phyloP scores from a whole-genome alignment of 2,113 vertebrate species.

The Psammodynastes pulverulentus region DNA sequence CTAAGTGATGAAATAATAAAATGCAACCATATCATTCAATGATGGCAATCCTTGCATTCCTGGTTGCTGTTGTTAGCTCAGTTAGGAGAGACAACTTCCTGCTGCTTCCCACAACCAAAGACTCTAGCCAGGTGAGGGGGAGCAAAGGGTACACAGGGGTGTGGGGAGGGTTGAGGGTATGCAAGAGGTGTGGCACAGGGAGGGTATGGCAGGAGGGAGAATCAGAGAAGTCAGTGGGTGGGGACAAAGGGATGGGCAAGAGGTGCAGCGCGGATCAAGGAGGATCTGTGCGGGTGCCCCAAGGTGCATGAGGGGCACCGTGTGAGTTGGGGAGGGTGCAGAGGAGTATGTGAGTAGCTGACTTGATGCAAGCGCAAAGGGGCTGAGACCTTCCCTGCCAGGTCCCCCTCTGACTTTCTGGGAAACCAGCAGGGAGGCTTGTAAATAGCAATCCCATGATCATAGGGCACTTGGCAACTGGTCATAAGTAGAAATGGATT shows the following conservation, averaged over 20 bases:
- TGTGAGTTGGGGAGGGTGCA: not conserved
- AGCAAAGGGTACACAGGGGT: not conserved
- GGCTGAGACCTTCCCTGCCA: not conserved
- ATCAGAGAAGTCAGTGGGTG: not conserved
- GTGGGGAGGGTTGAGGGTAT: not conserved
- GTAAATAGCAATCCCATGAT: not conserved
- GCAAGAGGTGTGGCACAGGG: not conserved
- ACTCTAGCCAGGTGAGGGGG: not conserved
- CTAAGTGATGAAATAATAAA: not conserved
- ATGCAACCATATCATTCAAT: not conserved
- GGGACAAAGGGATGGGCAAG: not conserved
- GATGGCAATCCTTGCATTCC: not conserved
- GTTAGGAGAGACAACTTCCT: not conserved
- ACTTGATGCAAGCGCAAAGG: not conserved
- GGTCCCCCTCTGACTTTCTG: not conserved
- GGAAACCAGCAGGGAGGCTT: not conserved
- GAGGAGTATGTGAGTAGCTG: not conserved
- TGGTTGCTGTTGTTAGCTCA: not conserved
- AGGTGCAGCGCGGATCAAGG: not conserved
- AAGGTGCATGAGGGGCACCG: not conserved
- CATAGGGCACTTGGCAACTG: not conserved
- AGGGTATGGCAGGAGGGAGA: not conserved
- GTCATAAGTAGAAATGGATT: not conserved
- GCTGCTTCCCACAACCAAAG: not conserved
- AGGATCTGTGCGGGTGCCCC: not conserved